Percentiles rank a stretch among this genome's conserved stretches.
phyloP scores from a whole-genome alignment of 2,797 vertebrate species.

The Adelosebastes latens region DNA sequence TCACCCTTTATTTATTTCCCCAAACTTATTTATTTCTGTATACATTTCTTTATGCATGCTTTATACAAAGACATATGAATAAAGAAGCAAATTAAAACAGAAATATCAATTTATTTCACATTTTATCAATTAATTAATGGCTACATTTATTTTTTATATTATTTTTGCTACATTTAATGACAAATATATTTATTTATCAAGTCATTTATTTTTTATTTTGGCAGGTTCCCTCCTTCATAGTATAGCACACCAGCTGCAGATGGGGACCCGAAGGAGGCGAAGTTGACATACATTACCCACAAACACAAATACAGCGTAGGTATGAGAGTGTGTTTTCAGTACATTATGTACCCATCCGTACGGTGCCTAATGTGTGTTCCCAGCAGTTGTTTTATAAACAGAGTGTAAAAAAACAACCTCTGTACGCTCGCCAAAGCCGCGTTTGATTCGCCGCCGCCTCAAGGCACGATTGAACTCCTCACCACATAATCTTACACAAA shows the following conservation, averaged over 20 bases:
- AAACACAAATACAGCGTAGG: background rate
- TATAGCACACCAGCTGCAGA: constrained; percentile 2
- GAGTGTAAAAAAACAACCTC: background rate
- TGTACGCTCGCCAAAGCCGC: constrained; percentile 25
- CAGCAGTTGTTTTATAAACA: constrained; percentile 61
- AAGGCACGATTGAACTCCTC: constrained; percentile 50
- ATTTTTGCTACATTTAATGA: too few species aligned
- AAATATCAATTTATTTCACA: too few species aligned
- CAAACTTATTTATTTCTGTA: too few species aligned
- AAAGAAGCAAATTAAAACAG: too few species aligned
- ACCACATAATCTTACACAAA: constrained; percentile 36
- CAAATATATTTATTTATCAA: too few species aligned
- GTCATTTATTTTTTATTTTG: too few species aligned
- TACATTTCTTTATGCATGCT: too few species aligned
- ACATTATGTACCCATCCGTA: constrained; percentile 45
- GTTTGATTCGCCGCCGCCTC: constrained; percentile 47
- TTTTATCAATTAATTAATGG: too few species aligned
- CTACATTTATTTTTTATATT: too few species aligned
- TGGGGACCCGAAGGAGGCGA: background rate
- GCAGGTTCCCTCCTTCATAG: too few species aligned
- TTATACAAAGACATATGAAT: too few species aligned
- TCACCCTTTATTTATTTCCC: too few species aligned
- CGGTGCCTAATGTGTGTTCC: constrained; percentile 28
- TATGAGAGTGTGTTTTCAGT: constrained; percentile 19
- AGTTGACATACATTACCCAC: constrained; percentile 5